These are phyloP conservation scores for Himalopsyche anomala DNA, from an alignment of 2,888 invertebrate species.

Conservation along the genomic window DNA sequence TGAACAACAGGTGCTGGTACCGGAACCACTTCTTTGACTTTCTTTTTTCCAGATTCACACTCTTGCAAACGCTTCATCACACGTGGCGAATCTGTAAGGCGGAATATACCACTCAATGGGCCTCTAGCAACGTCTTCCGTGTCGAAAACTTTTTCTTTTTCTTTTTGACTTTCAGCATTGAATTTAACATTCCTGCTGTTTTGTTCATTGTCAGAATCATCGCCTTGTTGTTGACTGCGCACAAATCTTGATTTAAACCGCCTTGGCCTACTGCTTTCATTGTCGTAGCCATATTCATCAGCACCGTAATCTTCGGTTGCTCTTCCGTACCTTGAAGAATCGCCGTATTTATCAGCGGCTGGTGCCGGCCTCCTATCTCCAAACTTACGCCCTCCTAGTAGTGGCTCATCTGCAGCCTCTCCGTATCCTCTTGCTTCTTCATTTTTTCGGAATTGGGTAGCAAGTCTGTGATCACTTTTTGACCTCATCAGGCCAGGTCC, in stretches of 20 bases:
- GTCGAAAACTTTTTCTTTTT: constrained; percentile 86
- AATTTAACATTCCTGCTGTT: constrained; percentile 81
- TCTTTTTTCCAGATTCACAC: constrained; percentile 84
- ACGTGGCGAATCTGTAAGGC: constrained; percentile 90
- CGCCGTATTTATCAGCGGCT: constrained; percentile 73
- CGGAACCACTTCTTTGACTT: constrained; percentile 82
- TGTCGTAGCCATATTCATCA: constrained; percentile 84
- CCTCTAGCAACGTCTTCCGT: constrained; percentile 92
- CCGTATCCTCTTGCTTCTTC: constrained; percentile 76
- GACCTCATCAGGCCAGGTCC: constrained; percentile 91
- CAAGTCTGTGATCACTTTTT: constrained; percentile 94
- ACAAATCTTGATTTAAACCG: constrained; percentile 85
- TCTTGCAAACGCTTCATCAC: constrained; percentile 93
- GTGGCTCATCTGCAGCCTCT: constrained; percentile 79
- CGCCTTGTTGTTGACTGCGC: constrained; percentile 82
- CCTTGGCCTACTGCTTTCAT: constrained; percentile 79
- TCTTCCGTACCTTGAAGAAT: constrained; percentile 72
- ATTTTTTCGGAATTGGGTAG: constrained; percentile 91
- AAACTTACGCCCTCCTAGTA: constrained; percentile 86
- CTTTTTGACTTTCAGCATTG: constrained; percentile 77
- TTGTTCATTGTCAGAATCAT: constrained; percentile 86
- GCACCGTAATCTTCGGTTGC: constrained; percentile 79
- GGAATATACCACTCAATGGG: constrained; percentile 92
- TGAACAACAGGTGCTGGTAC: constrained; percentile 76
- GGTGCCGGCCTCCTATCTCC: constrained; percentile 82